Evolutionary conservation across 1,140 invertebrate species (phyloP).

Genomic region (Drosophila athabasca): DNA sequence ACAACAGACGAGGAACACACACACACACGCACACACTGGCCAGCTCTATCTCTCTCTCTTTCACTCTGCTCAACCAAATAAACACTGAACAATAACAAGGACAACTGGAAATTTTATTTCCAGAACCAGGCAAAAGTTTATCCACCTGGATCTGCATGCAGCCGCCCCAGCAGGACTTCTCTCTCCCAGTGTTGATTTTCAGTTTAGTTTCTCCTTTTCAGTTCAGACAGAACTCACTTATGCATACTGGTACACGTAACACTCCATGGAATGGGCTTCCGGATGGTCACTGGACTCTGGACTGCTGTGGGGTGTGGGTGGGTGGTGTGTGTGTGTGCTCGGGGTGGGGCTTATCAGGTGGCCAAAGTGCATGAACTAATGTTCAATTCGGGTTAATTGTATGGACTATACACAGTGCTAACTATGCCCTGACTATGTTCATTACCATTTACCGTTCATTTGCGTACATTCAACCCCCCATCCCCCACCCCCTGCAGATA

Average conservation of each 20-base stretch:
- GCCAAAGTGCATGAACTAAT: conserved; percentile 27
- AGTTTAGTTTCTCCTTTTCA: conserved; percentile 18
- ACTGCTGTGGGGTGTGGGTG: too few relatives aligned
- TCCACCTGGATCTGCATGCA: conserved; percentile 9
- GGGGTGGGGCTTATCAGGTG: conserved; percentile 29
- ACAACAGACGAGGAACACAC: conserved; percentile 43
- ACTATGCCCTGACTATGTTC: conserved; percentile 27
- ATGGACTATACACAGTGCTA: conserved; percentile 39
- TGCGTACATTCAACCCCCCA: neutral
- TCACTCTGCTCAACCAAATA: conserved; percentile 14
- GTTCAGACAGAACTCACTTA: conserved; percentile 26
- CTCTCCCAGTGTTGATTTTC: conserved; percentile 40
- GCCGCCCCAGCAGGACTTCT: neutral
- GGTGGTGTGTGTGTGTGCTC: too few relatives aligned
- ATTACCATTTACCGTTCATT: conserved; percentile 51
- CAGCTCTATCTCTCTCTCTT: conserved; percentile 3
- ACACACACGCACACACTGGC: neutral
- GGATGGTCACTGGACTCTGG: neutral
- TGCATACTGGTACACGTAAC: conserved; percentile 7
- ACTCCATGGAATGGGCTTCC: too few relatives aligned
- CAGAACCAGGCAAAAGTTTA: conserved; percentile 45
- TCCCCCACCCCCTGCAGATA: neutral
- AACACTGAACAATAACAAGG: conserved; percentile 46
- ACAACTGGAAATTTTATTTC: conserved; percentile 58
- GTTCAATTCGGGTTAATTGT: conserved; percentile 55